These are phyloP conservation scores for Cheilosia scutellata DNA, from an alignment of 2,888 invertebrate species.

Conservation along the genomic window DNA sequence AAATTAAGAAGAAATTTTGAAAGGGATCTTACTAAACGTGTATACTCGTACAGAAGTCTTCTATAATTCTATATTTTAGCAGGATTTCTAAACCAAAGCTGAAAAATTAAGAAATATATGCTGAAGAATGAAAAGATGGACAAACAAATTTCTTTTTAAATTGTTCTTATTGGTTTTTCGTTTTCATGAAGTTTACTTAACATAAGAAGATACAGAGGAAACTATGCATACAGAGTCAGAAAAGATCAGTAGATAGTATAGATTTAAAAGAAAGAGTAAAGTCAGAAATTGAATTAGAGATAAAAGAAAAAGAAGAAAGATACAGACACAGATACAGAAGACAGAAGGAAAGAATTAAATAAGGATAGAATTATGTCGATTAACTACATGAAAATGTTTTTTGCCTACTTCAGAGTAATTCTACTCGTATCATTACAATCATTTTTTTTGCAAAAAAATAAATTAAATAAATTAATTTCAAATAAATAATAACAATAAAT, in stretches of 20 bases:
- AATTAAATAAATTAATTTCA: slow-evolving; percentile 83
- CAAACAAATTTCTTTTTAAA: slow-evolving; percentile 41
- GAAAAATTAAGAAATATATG: slow-evolving; percentile 54
- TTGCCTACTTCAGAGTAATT: slow-evolving; percentile 25
- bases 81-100: neutral
- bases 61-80: no score
- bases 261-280: slow-evolving; percentile 36
- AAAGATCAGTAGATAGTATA: slow-evolving; percentile 40
- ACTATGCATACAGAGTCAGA: slow-evolving; percentile 15
- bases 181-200: slow-evolving; percentile 67
- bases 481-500: slow-evolving; percentile 78
- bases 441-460: slow-evolving; percentile 77
- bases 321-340: slow-evolving; percentile 7
- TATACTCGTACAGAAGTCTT: no score
- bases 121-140: slow-evolving; percentile 66
- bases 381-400: slow-evolving; percentile 81
- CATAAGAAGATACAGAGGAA: slow-evolving; percentile 21
- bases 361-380: slow-evolving; percentile 77
- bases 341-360: slow-evolving; percentile 53
- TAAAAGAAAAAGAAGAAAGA: slow-evolving; percentile 45
- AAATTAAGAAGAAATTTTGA: no score
- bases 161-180: slow-evolving; percentile 49
- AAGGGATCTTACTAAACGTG: no score
- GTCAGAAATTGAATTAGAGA: slow-evolving; percentile 7
- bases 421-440: slow-evolving; percentile 46